These are phyloP conservation scores for Erpornis zantholeuca DNA, from an alignment of 2,113 vertebrate species.

Conservation along the genomic window DNA sequence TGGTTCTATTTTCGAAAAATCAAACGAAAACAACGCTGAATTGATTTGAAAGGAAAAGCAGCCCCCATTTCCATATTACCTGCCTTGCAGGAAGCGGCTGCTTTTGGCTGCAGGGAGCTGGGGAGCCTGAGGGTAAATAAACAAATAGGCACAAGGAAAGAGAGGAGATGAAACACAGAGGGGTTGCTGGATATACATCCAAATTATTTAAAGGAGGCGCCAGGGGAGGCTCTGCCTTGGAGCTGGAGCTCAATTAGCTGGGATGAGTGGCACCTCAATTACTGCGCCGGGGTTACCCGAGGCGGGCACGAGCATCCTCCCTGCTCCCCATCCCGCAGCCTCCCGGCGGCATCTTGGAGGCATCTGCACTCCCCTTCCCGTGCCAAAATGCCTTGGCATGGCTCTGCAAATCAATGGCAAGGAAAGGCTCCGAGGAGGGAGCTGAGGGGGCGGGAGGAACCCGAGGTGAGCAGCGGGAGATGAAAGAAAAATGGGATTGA, in stretches of 20 bases:
- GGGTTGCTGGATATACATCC: background rate
- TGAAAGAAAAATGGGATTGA: background rate
- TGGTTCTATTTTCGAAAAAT: background rate
- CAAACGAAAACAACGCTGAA: background rate
- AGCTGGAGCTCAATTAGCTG: background rate
- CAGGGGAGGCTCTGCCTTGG: background rate
- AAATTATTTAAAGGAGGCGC: slow-evolving; percentile 1
- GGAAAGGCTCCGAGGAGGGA: background rate
- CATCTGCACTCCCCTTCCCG: background rate
- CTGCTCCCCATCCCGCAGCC: background rate
- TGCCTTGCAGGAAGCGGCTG: slow-evolving; percentile 31
- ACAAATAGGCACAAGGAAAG: slow-evolving; percentile 15
- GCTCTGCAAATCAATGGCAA: slow-evolving; percentile 25
- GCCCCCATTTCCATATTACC: slow-evolving; percentile 29
- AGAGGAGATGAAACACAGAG: background rate
- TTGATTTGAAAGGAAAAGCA: slow-evolving; percentile 58
- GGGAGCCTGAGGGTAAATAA: slow-evolving; percentile 15
- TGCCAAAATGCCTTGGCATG: background rate
- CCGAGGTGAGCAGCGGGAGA: background rate
- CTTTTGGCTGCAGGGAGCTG: background rate
- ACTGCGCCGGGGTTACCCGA: background rate
- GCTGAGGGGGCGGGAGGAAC: background rate
- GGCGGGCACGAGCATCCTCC: background rate
- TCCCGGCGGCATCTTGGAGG: background rate
- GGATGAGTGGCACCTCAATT: background rate